These are phyloP conservation scores for Lasioglossum malachurum DNA, from an alignment of 2,888 invertebrate genomes.

Conservation along the genomic window DNA sequence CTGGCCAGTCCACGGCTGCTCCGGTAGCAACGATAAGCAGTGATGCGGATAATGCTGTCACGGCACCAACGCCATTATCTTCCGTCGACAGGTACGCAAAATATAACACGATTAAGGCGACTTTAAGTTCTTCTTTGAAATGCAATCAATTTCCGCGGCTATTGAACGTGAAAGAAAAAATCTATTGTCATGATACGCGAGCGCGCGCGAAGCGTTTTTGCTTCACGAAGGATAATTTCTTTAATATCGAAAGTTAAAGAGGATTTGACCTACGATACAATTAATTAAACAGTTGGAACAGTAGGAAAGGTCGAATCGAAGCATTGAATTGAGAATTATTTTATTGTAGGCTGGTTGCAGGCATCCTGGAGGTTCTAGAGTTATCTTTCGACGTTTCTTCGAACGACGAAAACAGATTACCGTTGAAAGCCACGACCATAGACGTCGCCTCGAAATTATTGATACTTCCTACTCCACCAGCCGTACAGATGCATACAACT, in stretches of 20 bases:
- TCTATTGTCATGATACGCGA: too few relatives aligned
- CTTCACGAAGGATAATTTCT: too few relatives aligned
- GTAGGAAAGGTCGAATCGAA: not conserved
- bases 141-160: not conserved
- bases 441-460: constrained; percentile 89
- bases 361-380: constrained; percentile 90
- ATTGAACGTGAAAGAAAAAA: too few relatives aligned
- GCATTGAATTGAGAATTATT: not conserved
- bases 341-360: constrained; percentile 87
- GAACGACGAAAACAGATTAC: constrained; percentile 85
- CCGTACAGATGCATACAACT: constrained; percentile 92
- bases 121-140: too few relatives aligned
- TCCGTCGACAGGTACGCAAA: constrained; percentile 87
- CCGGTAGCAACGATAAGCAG: constrained; percentile 80
- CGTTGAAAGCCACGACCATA: constrained; percentile 87
- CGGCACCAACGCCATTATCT: constrained; percentile 86
- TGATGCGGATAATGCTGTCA: constrained; percentile 83
- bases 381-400: constrained; percentile 88
- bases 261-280: too few relatives aligned
- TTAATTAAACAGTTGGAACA: too few relatives aligned
- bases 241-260: too few relatives aligned
- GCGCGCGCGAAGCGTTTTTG: too few relatives aligned
- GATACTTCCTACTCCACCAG: constrained; percentile 89
- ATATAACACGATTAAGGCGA: constrained; percentile 1
- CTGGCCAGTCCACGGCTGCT: constrained; percentile 81